Percentiles rank a stretch among this genome's conserved stretches.
Evolutionary conservation across 2,113 vertebrate species (phyloP).

Genomic region (Muntiacus muntjak): DNA sequence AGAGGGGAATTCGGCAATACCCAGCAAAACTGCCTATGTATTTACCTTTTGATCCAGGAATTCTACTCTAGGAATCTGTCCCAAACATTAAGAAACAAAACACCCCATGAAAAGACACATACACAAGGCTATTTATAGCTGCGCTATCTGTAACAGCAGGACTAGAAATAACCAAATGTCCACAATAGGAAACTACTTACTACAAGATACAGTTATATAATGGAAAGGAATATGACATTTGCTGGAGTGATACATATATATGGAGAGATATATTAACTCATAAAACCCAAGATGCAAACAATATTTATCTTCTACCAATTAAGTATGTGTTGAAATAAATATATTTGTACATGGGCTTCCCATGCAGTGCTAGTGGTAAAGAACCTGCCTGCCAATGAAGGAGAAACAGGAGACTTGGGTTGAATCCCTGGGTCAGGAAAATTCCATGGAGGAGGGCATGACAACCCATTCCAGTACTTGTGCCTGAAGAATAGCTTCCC

Average conservation of each 20-base stretch:
- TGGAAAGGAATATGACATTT: neutral
- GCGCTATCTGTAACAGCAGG: neutral
- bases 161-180: neutral
- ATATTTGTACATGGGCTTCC: neutral
- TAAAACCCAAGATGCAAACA: neutral
- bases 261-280: neutral
- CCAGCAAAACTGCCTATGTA: neutral
- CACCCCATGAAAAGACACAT: neutral
- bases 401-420: neutral
- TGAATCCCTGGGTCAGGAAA: neutral
- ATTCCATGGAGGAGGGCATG: neutral
- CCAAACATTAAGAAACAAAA: constrained; percentile 4
- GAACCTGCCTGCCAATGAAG: neutral
- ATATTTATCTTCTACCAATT: neutral
- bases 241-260: neutral
- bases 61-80: neutral
- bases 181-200: neutral
- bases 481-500: neutral
- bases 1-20: neutral
- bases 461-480: neutral
- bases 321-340: neutral
- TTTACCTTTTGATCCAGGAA: neutral
- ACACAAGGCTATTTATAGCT: neutral
- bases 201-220: neutral
- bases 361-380: neutral